Evolutionary conservation across 2,113 vertebrate genomes (phyloP), one percentile per base, ranked within the genome.

Genomic region (Nothobranchius furzeri): DNA sequence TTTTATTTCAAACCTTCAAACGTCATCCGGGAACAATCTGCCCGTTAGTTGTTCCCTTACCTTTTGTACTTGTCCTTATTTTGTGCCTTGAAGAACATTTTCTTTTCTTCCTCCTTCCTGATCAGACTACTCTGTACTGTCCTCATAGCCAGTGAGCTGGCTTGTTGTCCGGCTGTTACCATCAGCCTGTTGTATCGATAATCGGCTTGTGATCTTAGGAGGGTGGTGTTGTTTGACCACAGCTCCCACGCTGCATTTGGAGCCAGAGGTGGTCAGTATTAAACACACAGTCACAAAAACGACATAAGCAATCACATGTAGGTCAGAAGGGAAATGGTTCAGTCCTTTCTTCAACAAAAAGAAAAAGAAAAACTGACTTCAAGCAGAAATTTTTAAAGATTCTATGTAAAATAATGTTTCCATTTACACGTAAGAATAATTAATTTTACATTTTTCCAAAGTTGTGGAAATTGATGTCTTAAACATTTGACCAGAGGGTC

Each of bases 141-240:
- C 64, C 52, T 80, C 43, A 75, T 60, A 79, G 76, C 87, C 79
- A 85, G 76, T 81, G 71, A 83, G 85, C 82, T 75, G 45, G 68
- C 62, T 84, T 84, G 84, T 85, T 81, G 59, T 79, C 68, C 71
- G 50, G 74, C 70, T 76, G 77, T 81, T 81, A 77, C 73, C 65
- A 45, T 64, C 40, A 68, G 56, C 40, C 79, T 25, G 80, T 74
- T 83, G 71, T 81, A 79, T 70, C 36, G 67, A 82, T 64, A 78
- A 76, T 81, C 85, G 78, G 64, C 73, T 79, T 76, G 75, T 85
- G 75, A 80, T 81, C 80, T 77, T 62, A 53, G 78, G 82, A 72
- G 84, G 75, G 84, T 81, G 69, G 62, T 84, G 78, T 83, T 85
- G 85, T 90, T 88, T 85, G 83, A 81, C 85, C 80, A 79, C 66